Conservation (phyloP, 2,113 vertebrate genomes). For the Rhizomys pruinosus region DNA sequence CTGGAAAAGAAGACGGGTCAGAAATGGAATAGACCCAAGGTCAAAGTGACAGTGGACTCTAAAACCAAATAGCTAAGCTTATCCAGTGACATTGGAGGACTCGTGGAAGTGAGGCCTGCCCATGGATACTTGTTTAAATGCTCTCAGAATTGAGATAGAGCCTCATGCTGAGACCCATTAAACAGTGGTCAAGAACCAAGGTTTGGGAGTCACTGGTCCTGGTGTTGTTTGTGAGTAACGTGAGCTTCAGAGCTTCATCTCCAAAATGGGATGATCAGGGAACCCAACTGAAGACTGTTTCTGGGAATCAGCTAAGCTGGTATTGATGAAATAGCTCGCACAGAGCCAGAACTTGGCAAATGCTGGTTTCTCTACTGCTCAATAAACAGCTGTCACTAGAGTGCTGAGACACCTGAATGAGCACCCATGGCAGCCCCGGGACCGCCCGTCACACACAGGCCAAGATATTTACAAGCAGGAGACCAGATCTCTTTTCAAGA, state of each 20-base stretch:
- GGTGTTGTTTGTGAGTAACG: not conserved
- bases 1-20: not conserved
- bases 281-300: not conserved
- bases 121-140: not conserved
- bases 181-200: not conserved
- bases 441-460: not conserved
- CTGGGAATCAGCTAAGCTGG: not conserved
- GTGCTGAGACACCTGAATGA: not conserved
- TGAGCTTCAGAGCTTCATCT: not conserved
- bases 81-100: not conserved
- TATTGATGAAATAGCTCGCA: not conserved
- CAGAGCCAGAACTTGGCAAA: too few relatives aligned
- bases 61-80: not conserved
- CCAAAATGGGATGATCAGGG: not conserved
- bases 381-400: not conserved
- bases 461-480: not conserved
- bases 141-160: not conserved
- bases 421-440: not conserved
- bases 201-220: not conserved
- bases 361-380: not conserved
- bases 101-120: too few relatives aligned
- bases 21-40: not conserved
- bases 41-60: not conserved
- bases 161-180: not conserved
- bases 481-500: not conserved